Base-by-base conservation (phyloP, 2,797 vertebrate genomes). In the Betta splendens region DNA sequence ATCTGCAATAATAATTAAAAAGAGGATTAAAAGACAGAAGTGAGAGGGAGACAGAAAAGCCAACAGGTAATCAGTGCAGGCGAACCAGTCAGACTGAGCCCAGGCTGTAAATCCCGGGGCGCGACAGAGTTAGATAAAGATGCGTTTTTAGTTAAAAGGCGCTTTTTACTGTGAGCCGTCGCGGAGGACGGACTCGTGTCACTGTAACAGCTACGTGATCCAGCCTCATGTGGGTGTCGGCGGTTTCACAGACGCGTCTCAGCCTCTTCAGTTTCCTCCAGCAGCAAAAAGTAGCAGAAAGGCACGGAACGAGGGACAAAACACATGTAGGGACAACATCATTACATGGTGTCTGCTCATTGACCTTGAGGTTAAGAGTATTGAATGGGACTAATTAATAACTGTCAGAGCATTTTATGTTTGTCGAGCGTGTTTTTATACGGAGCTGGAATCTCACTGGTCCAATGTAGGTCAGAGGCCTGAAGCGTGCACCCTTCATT, bases 1-100 rank as follows among this genome's bases (percentile, higher is more conserved):
- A 91, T 89, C 89, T 89, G 89, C 87, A 90, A 90, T 90, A 91
- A 89, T 90, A 89, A 91, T 91, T 91, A 91, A 90, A 88, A 91
- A 90, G 84, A 87, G 87, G 88, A 89, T 91, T 89, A 87, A 89
- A 89, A 87, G 88, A 88, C 87, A 91, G 83, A 85, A 88, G 87
- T 89, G 87, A 86, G 81, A 81, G 63, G 70, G 72, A 88, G 84
- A 79, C 26, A 8, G 68, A 71, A 70, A 82, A 88, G 86, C 87
- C 85, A 90, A 91, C 87, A 91, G 87, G 89, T 91, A 90, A 91
- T 90, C 87, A 74, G 76, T 84, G 76, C 60, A 77, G 73, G 83
- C 66, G 77, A 87, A 81, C 72, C 82, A 83, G 77, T 70, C 79
- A 55, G 70, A 67, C 54, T 60, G 71, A 52, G 45, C 38, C 11